Evolutionary conservation across 2,888 invertebrate species (phyloP), one percentile per base, ranked within the genome.

Genomic region (Pardosa pseudoannulata): DNA sequence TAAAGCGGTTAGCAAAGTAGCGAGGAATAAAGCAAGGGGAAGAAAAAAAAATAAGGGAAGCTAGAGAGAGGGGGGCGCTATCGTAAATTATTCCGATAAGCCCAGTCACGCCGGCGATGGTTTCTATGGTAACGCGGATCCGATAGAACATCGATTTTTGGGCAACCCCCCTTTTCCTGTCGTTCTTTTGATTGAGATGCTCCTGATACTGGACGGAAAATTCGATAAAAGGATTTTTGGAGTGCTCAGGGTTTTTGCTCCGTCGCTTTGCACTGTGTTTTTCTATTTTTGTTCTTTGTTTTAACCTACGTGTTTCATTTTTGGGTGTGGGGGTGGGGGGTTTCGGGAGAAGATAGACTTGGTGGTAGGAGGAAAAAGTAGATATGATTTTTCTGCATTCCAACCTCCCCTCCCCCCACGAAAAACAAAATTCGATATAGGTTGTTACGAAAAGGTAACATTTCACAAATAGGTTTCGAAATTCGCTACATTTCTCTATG

Each of bases 71-170:
- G 46, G 9, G 68, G 79, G 74, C 62, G 74, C 74, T 79, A 74
- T 86, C 85, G 79, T 86, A 86, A 86, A 86, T 86, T 86, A 86
- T 86, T 29, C 79, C 71, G 82, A 83, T 83, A 86, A 74, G 79
- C 79, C 79, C 79, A 71, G 79, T 79, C 85, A 86, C 79, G 67
- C 79, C 70, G 50, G 75, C 75, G 75, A 71, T 70, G 79, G 85
- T 79, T 79, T 68, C 75, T 74, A 86, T 86, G 74, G 85, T 36
- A 46, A 86, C 70, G n/a, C 3, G 32, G 74, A 74, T 74, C 39
- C 70, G 68, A 85, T 85, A 85, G 83, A 85, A 36, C 83, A 85
- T 85, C 83, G 83, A 85, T 85, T 85, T 83, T 79, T 50, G 36
- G 62, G 67, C 70, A 23, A 16, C n/a, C 62, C 70, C 29, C 56